These are phyloP conservation scores for Pocillopora verrucosa DNA, from an alignment of 64 coral and sea anemone genomes.

Conservation along the genomic window DNA sequence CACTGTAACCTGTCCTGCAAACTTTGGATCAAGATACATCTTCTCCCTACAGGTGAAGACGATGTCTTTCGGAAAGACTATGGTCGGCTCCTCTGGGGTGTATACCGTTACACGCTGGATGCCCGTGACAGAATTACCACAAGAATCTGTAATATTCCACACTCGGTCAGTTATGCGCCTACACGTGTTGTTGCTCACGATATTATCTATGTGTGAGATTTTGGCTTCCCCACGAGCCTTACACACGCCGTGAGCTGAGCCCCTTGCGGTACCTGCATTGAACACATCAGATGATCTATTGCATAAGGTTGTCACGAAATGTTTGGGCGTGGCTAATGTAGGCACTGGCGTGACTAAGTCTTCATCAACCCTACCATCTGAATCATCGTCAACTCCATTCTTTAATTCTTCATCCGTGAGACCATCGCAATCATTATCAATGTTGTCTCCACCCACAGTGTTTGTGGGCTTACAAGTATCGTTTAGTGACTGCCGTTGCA, in stretches of 20 bases:
- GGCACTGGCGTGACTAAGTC: not conserved
- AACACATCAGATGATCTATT: not conserved
- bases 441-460: slow-evolving; percentile 19
- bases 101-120: slow-evolving; percentile 17
- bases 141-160: slow-evolving; percentile 34
- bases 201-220: not conserved
- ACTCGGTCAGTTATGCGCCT: not conserved
- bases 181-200: not conserved
- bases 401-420: slow-evolving; percentile 50
- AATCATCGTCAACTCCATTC: slow-evolving; percentile 48
- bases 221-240: not conserved
- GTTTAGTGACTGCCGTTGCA: not conserved
- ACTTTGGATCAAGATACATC: not conserved
- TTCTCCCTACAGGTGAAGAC: slow-evolving; percentile 5
- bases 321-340: not conserved
- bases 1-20: not conserved
- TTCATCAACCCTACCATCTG: slow-evolving; percentile 32
- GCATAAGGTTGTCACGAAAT: slow-evolving; percentile 7
- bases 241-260: slow-evolving; percentile 10
- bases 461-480: slow-evolving; percentile 6
- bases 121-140: not conserved
- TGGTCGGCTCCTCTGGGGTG: not conserved
- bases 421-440: slow-evolving; percentile 67
- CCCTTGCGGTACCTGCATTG: not conserved
- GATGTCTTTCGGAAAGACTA: slow-evolving; percentile 16